Base-by-base conservation (phyloP, 2,888 invertebrate species). In the Lumbricus terrestris region DNA sequence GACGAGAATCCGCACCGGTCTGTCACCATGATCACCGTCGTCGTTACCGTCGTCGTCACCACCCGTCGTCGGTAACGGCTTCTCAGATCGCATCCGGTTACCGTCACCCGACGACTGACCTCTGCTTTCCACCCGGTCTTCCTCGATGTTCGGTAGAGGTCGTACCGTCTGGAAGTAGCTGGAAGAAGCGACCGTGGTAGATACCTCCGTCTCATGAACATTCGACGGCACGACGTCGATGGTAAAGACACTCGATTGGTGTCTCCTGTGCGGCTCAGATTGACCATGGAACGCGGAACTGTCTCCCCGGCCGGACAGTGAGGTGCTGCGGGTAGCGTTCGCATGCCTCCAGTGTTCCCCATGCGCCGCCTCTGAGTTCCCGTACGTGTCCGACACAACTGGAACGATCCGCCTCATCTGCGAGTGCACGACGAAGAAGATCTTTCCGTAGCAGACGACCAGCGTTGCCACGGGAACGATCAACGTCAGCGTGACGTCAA, bases 341-440 rank as follows among this genome's bases (percentile, higher is more conserved):
- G 47, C 35, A 34, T 89, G 54, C 13, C 69, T 13, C 34, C 89
- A 15, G 35, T 33, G 16, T 35, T 47, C 89, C 6, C 54, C 54
- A 34, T 34, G n/a, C 5, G 88, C 88, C 13, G 88, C 42, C n/a
- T 88, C 88, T 40, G 42, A 40, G 40, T 42, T 88, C 33, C 42
- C 47, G 88, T 40, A 40, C 0, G 88, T 88, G 88, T 88, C 42
- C n/a, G 88, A 88, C 0, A n/a, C 40, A 1, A 33, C 47, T 0
- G 90, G 90, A 18, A 35, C 82, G 38, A 91, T 91, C 11, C 91
- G 88, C 69, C 90, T 90, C 88, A 92, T 92, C 47, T 92, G 92
- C 23, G 88, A 88, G 8, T 90, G 89, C 0, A 92, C 92, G 37
- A 92, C 90, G 35, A 89, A 47, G 91, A 91, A 92, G 35, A 92